A percentile compares a stretch with the other conserved stretches of the same genome.
phyloP scores from a whole-genome alignment of 2,113 vertebrate species.

The Gnathonemus longibarbis region DNA sequence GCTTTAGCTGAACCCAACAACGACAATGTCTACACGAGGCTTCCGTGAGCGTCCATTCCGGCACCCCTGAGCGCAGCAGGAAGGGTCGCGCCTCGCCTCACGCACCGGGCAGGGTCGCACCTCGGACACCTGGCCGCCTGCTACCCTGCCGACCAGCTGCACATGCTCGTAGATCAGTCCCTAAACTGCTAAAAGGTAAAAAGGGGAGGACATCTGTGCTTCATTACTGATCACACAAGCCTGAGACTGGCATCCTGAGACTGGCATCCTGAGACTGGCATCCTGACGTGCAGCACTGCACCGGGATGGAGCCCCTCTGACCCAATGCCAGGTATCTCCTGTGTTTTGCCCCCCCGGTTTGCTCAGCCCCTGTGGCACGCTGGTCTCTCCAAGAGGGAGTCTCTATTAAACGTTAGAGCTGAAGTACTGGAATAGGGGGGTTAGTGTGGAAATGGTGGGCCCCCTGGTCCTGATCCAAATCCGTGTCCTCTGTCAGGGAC shows the following conservation, averaged over 20 bases:
- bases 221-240: not conserved
- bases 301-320: not conserved
- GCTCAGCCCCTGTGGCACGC: not conserved
- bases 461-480: not conserved
- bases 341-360: not conserved
- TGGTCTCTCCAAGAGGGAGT: not conserved
- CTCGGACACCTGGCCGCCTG: not conserved
- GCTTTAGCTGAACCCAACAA: constrained; percentile 40
- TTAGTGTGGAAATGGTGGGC: not conserved
- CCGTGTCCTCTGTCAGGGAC: not conserved
- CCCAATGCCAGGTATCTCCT: not conserved
- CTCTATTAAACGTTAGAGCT: not conserved
- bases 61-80: not conserved
- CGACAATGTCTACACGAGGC: constrained; percentile 26
- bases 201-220: not conserved
- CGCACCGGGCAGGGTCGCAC: constrained; percentile 27
- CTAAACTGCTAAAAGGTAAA: not conserved
- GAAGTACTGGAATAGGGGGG: not conserved
- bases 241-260: not conserved
- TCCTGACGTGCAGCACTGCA: not conserved
- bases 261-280: not conserved
- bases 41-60: constrained; percentile 41
- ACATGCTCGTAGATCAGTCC: not conserved
- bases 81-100: too few relatives aligned
- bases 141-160: not conserved